These are phyloP conservation scores for Thunnus maccoyii DNA, from an alignment of 2,113 vertebrate genomes.

Conservation along the genomic window DNA sequence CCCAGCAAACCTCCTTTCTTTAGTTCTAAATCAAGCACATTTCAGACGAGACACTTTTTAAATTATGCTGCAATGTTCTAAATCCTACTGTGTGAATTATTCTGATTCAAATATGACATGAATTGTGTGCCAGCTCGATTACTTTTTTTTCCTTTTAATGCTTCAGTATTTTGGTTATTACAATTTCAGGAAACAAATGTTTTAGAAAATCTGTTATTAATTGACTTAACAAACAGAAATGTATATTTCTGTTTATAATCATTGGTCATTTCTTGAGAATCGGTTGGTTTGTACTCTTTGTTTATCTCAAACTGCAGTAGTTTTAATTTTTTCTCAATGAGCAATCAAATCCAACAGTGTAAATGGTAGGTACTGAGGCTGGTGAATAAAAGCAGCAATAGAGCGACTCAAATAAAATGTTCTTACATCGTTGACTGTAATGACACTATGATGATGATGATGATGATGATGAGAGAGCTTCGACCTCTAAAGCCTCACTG, in stretches of 20 bases:
- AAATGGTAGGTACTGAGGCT: background rate
- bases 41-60: slow-evolving; percentile 21
- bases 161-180: background rate
- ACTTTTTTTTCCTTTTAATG: background rate
- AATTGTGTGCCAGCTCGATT: background rate
- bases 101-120: background rate
- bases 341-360: background rate
- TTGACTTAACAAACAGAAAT: background rate
- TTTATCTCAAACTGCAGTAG: slow-evolving; percentile 1
- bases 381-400: background rate
- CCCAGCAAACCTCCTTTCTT: background rate
- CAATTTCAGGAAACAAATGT: background rate
- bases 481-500: slow-evolving; percentile 20
- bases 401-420: background rate
- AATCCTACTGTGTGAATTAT: background rate
- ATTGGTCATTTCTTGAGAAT: background rate
- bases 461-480: background rate
- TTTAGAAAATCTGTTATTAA: background rate
- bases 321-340: background rate
- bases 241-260: background rate
- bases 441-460: background rate
- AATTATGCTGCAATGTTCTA: background rate
- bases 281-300: background rate
- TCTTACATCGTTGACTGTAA: background rate
- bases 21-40: slow-evolving; percentile 14